Conservation (phyloP, 1,140 invertebrate genomes). For the Tetragonula clypearis region DNA sequence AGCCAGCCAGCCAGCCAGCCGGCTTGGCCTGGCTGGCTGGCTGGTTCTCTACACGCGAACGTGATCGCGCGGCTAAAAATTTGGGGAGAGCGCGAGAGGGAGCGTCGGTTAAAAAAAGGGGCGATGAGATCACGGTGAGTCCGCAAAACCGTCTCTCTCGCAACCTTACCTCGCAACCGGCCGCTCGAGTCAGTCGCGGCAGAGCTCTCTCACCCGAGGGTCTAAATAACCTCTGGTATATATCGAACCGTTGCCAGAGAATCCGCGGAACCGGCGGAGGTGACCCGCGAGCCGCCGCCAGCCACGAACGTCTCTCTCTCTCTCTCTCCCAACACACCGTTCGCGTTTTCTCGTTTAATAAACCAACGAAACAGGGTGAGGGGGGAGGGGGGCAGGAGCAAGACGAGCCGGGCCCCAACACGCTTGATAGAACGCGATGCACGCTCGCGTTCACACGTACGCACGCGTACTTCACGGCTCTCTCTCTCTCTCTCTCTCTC, state of each 20-base stretch:
- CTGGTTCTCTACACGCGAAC: not conserved
- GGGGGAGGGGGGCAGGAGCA: not conserved
- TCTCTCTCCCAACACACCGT: constrained; percentile 43
- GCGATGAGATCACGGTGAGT: constrained; percentile 38
- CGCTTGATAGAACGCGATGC: not conserved
- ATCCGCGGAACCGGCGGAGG: constrained; percentile 45
- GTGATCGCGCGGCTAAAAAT: constrained; percentile 22
- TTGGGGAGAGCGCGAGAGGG: constrained; percentile 27
- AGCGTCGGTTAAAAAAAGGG: constrained; percentile 33
- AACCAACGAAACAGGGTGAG: not conserved
- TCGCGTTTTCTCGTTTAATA: constrained; percentile 61
- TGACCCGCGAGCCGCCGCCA: constrained; percentile 3
- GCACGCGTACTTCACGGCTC: not conserved
- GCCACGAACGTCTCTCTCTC: constrained; percentile 37
- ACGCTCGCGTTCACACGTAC: not conserved
- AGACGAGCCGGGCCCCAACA: too few relatives aligned
- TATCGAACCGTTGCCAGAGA: constrained; percentile 52
- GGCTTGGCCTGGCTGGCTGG: not conserved
- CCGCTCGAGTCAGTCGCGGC: not conserved
- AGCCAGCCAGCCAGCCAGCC: not conserved
- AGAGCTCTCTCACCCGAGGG: not conserved
- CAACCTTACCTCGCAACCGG: constrained; percentile 34
- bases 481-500: too few relatives aligned
- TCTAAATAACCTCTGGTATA: constrained; percentile 57
- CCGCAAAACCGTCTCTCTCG: not conserved